Evolutionary conservation across 2,797 vertebrate species (phyloP).

Genomic region (Clamator glandarius): DNA sequence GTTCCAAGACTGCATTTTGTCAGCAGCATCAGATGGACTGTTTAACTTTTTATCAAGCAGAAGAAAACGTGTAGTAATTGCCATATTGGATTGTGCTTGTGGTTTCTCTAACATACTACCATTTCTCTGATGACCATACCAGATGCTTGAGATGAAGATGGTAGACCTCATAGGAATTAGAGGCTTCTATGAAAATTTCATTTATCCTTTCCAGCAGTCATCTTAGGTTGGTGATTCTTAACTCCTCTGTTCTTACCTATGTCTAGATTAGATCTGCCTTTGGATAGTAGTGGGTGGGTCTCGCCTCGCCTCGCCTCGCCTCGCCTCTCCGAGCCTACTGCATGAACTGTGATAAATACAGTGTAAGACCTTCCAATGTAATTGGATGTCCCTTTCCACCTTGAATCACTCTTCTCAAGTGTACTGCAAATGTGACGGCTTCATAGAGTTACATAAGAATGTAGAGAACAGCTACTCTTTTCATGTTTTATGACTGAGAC

Average conservation of each 20-base stretch:
- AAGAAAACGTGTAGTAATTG: constrained; percentile 38
- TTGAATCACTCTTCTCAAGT: background rate
- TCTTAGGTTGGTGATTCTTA: background rate
- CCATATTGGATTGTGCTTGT: constrained; percentile 28
- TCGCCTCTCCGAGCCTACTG: too few relatives aligned
- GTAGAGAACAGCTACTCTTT: background rate
- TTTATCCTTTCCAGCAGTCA: background rate
- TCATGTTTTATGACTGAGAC: background rate
- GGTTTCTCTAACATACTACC: background rate
- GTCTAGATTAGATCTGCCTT: constrained; percentile 7
- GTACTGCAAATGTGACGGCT: background rate
- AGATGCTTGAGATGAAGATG: constrained; percentile 53
- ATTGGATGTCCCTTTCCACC: background rate
- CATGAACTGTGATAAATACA: background rate
- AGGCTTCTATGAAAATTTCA: constrained; percentile 52
- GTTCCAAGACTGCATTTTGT: background rate
- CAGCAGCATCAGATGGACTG: background rate
- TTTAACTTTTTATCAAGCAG: constrained; percentile 40
- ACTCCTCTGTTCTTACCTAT: background rate
- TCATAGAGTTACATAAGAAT: background rate
- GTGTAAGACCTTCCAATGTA: background rate
- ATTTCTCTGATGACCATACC: constrained; percentile 50
- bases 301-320: too few relatives aligned
- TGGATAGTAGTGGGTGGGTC: background rate
- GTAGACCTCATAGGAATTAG: constrained; percentile 43